Base-by-base conservation (phyloP, 1,140 invertebrate species). In the Scaptomyza pallida region DNA sequence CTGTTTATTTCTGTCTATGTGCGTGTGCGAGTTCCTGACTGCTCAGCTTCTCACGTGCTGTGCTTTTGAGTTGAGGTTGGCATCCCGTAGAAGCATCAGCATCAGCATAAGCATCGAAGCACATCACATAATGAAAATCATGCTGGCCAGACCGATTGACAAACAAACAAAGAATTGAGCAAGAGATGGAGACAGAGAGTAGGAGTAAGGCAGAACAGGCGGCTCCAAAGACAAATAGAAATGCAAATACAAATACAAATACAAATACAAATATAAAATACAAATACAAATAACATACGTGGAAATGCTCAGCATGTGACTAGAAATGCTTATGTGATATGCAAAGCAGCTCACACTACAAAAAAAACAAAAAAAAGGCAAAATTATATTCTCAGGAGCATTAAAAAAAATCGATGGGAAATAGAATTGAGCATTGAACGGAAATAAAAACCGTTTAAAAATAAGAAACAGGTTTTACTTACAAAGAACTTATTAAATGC, bases 91-190 rank as follows among this genome's bases (percentile, higher is more conserved):
- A 23, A 23, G 23, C 43, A 45, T 17, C 23, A 19, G 8, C 48
- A 51, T 26, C 48, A 19, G 17, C n/a, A n/a, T 3, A 3, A 8
- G 1, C 6, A 15, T 0, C 45, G 6, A 3, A 15, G 8, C 23
- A 30, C 47, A 21, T 33, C 44, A 59, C 23, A 50, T 68, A 68
- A 61, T 68, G 64, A 68, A 60, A 52, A 68, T 52, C 64, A 61
- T 68, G 64, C 64, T 60, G 47, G 23, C 56, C 47, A 44, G 43
- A 10, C 40, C 40, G 64, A 52, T 52, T 44, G 45, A 23, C 54
- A 67, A 67, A 61, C 45, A 67, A 52, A 50, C 13, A 16, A n/a
- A 8, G 19, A 44, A 45, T 45, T 17, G 26, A 30, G 26, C 19
- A 21, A 48, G 15, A 21, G n/a, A n/a, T n/a, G n/a, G n/a, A n/a